phyloP scores from a whole-genome alignment of 1,140 invertebrate species.

The Drosophila cardini region DNA sequence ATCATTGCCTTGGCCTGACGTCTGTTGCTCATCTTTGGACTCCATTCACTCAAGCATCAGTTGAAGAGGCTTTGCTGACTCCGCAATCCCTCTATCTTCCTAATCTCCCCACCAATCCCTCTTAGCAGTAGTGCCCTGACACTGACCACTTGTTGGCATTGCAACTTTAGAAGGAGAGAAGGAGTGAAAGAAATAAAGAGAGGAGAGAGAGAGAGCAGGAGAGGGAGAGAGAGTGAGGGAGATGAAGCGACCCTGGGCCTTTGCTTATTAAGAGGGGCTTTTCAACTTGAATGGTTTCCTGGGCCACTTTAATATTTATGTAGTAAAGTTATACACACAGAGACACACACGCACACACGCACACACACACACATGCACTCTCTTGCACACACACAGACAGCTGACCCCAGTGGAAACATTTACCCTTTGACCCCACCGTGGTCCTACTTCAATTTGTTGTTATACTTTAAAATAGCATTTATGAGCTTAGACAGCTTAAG shows the following conservation, averaged over 20 bases:
- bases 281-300: conserved; percentile 77
- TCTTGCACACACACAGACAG: conserved; percentile 18
- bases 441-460: conserved; percentile 3
- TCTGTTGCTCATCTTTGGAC: conserved; percentile 68
- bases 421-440: conserved; percentile 29
- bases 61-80: conserved; percentile 58
- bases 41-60: conserved; percentile 77
- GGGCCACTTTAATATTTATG: conserved; percentile 48
- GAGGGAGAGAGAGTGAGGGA: conserved; percentile 3
- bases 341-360: conserved; percentile 1
- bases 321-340: conserved; percentile 11
- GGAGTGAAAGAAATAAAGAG: neutral
- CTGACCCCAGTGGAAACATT: conserved; percentile 27
- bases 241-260: conserved; percentile 37
- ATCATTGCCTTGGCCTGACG: conserved; percentile 61
- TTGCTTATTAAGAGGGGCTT: conserved; percentile 82
- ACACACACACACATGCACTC: neutral
- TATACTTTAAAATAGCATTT: conserved; percentile 80
- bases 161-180: conserved; percentile 9
- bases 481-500: conserved; percentile 78
- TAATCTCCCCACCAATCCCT: neutral
- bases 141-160: conserved; percentile 62
- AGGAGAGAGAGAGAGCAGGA: conserved; percentile 7
- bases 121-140: conserved; percentile 14
- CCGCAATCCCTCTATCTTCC: conserved; percentile 37